A percentile compares a stretch with the other conserved stretches of the same genome.
These are phyloP conservation scores for Pseudachorutes palmiensis DNA, from an alignment of 1,140 invertebrate genomes.

Conservation along the genomic window DNA sequence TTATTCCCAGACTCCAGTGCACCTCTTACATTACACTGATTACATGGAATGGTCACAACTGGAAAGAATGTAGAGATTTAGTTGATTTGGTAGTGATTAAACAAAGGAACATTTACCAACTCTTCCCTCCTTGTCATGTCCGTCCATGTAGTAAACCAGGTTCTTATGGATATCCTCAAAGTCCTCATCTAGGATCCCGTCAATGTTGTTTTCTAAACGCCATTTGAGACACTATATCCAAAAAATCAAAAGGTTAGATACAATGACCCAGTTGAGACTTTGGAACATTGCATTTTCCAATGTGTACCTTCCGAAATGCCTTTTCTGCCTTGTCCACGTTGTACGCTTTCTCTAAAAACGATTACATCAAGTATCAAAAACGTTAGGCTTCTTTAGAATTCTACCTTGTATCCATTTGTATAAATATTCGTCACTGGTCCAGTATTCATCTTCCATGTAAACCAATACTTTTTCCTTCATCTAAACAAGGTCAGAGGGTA, in stretches of 20 bases:
- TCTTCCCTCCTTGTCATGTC: constrained; percentile 9
- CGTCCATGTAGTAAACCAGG: constrained; percentile 16
- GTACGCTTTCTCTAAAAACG: constrained; percentile 9
- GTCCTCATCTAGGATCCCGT: constrained; percentile 3
- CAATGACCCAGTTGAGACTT: neutral
- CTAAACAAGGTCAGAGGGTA: neutral
- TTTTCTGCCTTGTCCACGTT: constrained; percentile 15
- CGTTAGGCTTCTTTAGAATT: neutral
- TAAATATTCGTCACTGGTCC: constrained; percentile 3
- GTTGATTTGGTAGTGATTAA: neutral
- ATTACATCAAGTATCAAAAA: neutral
- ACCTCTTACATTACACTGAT: neutral
- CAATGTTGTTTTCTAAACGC: constrained; percentile 9
- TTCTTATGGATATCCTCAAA: constrained; percentile 4
- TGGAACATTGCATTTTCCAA: neutral
- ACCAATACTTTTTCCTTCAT: neutral
- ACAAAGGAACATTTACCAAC: constrained; percentile 2
- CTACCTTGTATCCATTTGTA: constrained; percentile 4
- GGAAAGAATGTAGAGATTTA: neutral
- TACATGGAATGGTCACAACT: constrained; percentile 4
- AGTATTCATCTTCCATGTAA: neutral
- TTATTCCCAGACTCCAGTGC: constrained; percentile 2
- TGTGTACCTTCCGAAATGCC: constrained; percentile 6
- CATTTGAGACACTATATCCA: constrained; percentile 9
- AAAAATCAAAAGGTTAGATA: no score